Conservation (phyloP, 1,140 invertebrate genomes). For the Laodelphax striatellus region DNA sequence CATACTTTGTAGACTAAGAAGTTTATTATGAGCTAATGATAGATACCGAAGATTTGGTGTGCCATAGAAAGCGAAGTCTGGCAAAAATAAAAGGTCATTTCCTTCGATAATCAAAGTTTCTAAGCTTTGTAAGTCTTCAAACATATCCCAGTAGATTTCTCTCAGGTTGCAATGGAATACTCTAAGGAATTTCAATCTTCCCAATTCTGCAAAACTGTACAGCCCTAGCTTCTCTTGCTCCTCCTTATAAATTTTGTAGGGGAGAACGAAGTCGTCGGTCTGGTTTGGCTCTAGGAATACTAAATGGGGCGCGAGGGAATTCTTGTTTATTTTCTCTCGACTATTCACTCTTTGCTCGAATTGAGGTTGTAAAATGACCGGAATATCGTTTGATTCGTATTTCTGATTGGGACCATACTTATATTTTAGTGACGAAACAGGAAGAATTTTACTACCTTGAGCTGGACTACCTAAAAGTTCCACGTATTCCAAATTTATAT, state of each 20-base stretch:
- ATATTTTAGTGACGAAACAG: neutral
- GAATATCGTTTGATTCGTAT: neutral
- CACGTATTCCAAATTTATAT: conserved; percentile 15
- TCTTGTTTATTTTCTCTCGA: neutral
- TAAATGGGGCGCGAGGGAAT: neutral
- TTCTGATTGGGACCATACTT: neutral
- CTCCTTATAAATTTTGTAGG: conserved; percentile 47
- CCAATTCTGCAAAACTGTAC: conserved; percentile 42
- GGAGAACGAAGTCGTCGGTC: conserved; percentile 40
- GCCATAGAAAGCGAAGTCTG: conserved; percentile 55
- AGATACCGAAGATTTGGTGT: conserved; percentile 46
- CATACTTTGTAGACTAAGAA: conserved; percentile 48
- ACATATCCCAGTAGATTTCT: conserved; percentile 55
- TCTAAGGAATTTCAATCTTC: conserved; percentile 40
- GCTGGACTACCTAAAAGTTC: conserved; percentile 7
- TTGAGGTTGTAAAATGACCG: neutral
- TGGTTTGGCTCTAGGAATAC: neutral
- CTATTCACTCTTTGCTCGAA: neutral
- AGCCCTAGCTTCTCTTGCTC: conserved; percentile 34
- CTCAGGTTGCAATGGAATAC: conserved; percentile 44
- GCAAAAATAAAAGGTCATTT: conserved; percentile 48
- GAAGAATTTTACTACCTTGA: conserved; percentile 1
- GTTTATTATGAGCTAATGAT: conserved; percentile 47
- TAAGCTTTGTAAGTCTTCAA: conserved; percentile 45
- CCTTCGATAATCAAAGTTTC: conserved; percentile 46